These are phyloP conservation scores for Iselma pallidipennis DNA, from an alignment of 2,888 invertebrate species.

Conservation along the genomic window DNA sequence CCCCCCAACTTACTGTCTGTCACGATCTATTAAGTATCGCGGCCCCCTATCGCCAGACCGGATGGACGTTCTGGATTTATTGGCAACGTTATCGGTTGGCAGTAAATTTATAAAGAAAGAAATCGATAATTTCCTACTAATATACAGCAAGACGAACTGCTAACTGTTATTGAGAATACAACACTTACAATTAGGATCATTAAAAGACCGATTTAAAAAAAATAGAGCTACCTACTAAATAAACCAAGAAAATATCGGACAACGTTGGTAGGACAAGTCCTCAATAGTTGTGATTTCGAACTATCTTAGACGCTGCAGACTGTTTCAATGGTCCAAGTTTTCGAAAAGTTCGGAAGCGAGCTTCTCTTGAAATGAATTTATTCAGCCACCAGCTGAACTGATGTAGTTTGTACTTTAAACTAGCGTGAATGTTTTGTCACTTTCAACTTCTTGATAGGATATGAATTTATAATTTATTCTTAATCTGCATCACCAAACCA, in stretches of 20 bases:
- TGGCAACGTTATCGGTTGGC: neutral
- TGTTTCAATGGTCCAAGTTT: constrained; percentile 45
- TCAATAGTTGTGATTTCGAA: constrained; percentile 39
- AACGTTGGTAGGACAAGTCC: constrained; percentile 13
- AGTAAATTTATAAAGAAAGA: neutral
- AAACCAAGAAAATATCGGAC: too few species aligned
- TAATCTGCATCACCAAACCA: too few species aligned
- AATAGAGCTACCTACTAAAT: too few species aligned
- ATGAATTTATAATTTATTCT: too few species aligned
- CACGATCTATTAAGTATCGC: constrained; percentile 21
- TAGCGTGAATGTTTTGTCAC: neutral
- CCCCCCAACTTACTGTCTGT: constrained; percentile 11
- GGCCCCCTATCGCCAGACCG: neutral
- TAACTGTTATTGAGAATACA: too few species aligned
- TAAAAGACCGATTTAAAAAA: too few species aligned
- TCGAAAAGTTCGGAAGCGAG: constrained; percentile 34
- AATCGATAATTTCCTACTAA: neutral
- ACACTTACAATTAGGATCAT: too few species aligned
- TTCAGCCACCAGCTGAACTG: constrained; percentile 35
- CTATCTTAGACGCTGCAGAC: constrained; percentile 39
- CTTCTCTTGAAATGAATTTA: constrained; percentile 39
- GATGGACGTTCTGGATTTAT: too few species aligned
- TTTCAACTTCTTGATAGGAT: too few species aligned
- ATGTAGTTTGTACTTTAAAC: constrained; percentile 34
- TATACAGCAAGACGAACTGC: too few species aligned